Evolutionary conservation across 2,888 invertebrate species (phyloP).

Genomic region (Thera britannica): DNA sequence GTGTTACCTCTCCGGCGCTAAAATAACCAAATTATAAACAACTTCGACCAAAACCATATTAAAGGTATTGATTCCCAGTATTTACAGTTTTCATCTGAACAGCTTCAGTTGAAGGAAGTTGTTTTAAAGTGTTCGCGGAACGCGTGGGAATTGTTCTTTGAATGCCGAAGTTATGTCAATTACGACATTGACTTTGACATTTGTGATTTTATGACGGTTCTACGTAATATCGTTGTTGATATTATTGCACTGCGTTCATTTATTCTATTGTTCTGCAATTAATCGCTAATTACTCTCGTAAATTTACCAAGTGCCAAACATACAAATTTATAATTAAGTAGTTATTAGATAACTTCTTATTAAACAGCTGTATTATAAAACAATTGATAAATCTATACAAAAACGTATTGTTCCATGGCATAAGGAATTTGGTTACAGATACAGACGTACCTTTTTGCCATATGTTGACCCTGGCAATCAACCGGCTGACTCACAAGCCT

Average conservation of each 20-base stretch:
- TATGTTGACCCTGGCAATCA: slow-evolving; percentile 82
- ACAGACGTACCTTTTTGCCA: slow-evolving; percentile 70
- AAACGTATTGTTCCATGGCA: slow-evolving; percentile 36
- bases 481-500: slow-evolving; percentile 51
- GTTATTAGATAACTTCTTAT: slow-evolving; percentile 18
- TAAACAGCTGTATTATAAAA: slow-evolving; percentile 28
- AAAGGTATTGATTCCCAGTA: slow-evolving; percentile 38
- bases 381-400: slow-evolving; percentile 35
- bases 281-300: not conserved
- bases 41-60: slow-evolving; percentile 23
- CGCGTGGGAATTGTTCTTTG: slow-evolving; percentile 32
- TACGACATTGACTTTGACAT: slow-evolving; percentile 31
- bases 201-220: slow-evolving; percentile 7
- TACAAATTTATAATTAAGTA: slow-evolving; percentile 7
- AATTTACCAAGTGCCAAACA: slow-evolving; percentile 3
- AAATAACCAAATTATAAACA: slow-evolving; percentile 31
- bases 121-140: slow-evolving; percentile 34
- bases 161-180: slow-evolving; percentile 19
- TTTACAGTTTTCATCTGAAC: slow-evolving; percentile 39
- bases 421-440: slow-evolving; percentile 41
- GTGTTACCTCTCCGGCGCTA: slow-evolving; percentile 25
- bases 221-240: not conserved
- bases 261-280: no score
- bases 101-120: slow-evolving; percentile 39
- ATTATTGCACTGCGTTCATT: not conserved